Base-by-base conservation (phyloP, 2,797 vertebrate genomes). In the Xiphophorus birchmanni region DNA sequence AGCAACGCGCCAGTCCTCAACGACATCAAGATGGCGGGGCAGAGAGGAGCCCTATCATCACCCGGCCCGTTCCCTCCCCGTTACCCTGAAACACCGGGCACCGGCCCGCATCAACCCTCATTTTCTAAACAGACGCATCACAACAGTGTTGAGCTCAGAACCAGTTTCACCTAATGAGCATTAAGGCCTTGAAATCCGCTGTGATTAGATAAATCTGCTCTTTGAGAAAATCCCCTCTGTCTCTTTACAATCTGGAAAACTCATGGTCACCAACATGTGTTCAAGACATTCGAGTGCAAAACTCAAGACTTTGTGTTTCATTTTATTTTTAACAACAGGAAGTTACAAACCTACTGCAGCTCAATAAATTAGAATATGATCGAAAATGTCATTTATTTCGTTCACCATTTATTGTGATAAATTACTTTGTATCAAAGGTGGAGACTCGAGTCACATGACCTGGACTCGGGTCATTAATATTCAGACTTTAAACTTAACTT, bases 1-100 rank as follows among this genome's bases (percentile, higher is more conserved):
- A 93, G 92, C 88, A 83, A 90, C 90, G 89, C 91, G 92, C 90
- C 91, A 87, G 90, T 90, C 85, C 77, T 78, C 87, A 92, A 91
- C 86, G 73, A 93, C 93, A 93, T 90, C 90, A 91, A 93, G 93
- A 91, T 86, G 78, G 69, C 63, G 87, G 92, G 91, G 82, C 87
- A 50, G 88, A 88, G 80, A 86, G 71, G 87, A 86, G 91, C 81
- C 86, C 90, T 80, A 87, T 89, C 89, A 87, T 65, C 86, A 79
- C 91, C 71, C 81, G 82, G 11, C 89, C 81, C 87, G 75, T 84
- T 75, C 76, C 73, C 83, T 84, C 75, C 81, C 78, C 78, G 75
- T 79, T 9, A 84, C 88, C 73, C 42, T 63, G 81, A 82, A 82
- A 83, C 83, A 76, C 82, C 44, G 84, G 79, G 77, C 77, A 63